Percentiles rank a stretch among this genome's conserved stretches.
These are phyloP conservation scores for Apotomis capreana DNA, from an alignment of 2,888 invertebrate species.

Conservation along the genomic window DNA sequence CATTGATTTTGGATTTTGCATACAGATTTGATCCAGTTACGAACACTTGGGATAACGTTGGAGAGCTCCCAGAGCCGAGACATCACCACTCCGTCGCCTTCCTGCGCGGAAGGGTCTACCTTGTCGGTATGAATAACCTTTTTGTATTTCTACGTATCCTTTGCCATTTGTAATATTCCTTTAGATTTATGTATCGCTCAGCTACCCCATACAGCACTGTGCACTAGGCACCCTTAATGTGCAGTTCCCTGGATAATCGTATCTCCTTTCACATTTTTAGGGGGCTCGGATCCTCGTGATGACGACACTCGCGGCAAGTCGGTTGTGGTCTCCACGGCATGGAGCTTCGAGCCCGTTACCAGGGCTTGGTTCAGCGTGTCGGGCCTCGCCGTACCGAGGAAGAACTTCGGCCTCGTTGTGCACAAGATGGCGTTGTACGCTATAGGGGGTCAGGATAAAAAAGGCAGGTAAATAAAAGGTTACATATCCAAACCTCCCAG, in stretches of 20 bases:
- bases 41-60: slow-evolving; percentile 87
- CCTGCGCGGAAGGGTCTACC: slow-evolving; percentile 85
- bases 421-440: slow-evolving; percentile 86
- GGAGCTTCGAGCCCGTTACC: slow-evolving; percentile 87
- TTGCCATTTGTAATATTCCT: no score
- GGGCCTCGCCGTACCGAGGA: slow-evolving; percentile 83
- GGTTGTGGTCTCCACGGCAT: slow-evolving; percentile 84
- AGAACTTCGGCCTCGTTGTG: slow-evolving; percentile 88
- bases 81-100: slow-evolving; percentile 87
- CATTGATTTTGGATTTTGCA: slow-evolving; percentile 8
- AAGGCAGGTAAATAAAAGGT: slow-evolving; percentile 71
- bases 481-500: no score
- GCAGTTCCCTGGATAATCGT: no score
- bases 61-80: slow-evolving; percentile 87
- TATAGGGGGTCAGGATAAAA: slow-evolving; percentile 87
- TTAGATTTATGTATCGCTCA: no score
- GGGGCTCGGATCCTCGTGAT: slow-evolving; percentile 86
- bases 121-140: slow-evolving; percentile 80
- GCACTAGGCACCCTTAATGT: no score
- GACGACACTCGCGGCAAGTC: slow-evolving; percentile 82
- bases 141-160: no score
- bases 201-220: no score
- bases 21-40: slow-evolving; percentile 82
- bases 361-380: slow-evolving; percentile 86
- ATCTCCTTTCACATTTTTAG: slow-evolving; percentile 56